Percentiles rank a stretch among this genome's conserved stretches.
phyloP scores from a whole-genome alignment of 1,140 invertebrate genomes.

The Chlorops oryzae region DNA sequence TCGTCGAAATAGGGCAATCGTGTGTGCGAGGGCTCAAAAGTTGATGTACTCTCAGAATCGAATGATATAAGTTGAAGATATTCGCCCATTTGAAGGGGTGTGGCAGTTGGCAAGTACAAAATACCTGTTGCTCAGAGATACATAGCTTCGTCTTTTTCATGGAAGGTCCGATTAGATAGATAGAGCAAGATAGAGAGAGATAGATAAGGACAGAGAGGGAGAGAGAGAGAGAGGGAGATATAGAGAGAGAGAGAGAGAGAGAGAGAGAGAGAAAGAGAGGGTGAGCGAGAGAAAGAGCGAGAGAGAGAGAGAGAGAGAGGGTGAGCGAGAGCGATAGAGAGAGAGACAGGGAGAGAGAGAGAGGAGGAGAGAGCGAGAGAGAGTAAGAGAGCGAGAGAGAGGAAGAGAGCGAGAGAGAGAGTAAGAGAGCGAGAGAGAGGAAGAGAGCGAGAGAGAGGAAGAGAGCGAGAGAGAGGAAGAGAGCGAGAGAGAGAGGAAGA shows the following conservation, averaged over 20 bases:
- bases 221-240: background rate
- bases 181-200: no score
- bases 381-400: background rate
- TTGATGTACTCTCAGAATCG: no score
- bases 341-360: background rate
- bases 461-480: background rate
- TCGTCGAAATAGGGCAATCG: no score
- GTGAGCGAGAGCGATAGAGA: background rate
- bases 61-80: no score
- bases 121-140: no score
- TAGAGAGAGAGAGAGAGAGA: background rate
- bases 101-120: no score
- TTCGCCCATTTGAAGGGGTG: no score
- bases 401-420: background rate
- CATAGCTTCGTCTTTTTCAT: no score
- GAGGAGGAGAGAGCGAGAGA: background rate
- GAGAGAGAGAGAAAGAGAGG: background rate
- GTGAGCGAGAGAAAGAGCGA: background rate
- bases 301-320: background rate
- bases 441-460: background rate
- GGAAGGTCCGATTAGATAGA: no score
- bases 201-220: background rate
- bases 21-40: no score
- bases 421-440: background rate
- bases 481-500: background rate